These are phyloP conservation scores for Gymnocypris eckloni DNA, from an alignment of 2,797 vertebrate species.

Conservation along the genomic window DNA sequence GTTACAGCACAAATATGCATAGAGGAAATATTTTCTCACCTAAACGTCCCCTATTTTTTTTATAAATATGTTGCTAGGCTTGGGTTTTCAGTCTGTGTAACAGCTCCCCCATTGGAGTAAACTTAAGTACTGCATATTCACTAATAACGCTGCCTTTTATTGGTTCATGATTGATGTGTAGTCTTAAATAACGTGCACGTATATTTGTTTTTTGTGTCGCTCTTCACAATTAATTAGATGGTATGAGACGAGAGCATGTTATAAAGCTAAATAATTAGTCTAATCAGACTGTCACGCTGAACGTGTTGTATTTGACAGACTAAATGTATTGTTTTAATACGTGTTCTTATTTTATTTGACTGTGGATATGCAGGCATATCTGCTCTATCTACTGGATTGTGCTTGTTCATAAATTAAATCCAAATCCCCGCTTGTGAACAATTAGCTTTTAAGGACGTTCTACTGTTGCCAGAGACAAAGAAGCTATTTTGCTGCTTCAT, in stretches of 20 bases:
- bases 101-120: constrained; percentile 79
- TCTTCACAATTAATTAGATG: constrained; percentile 23
- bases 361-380: constrained; percentile 28
- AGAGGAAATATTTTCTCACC: constrained; percentile 33
- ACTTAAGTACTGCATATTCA: constrained; percentile 56
- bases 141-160: neutral
- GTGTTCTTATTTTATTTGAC: constrained; percentile 23
- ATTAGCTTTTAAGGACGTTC: constrained; percentile 25
- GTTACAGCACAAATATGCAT: constrained; percentile 47
- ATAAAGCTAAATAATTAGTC: constrained; percentile 30
- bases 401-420: constrained; percentile 25
- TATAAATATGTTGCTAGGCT: constrained; percentile 14
- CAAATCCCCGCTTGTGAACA: constrained; percentile 32
- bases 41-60: constrained; percentile 41
- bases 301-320: constrained; percentile 8
- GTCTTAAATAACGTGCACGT: constrained; percentile 1
- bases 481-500: neutral
- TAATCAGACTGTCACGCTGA: constrained; percentile 5
- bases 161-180: constrained; percentile 29
- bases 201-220: constrained; percentile 17
- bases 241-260: constrained; percentile 11
- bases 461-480: constrained; percentile 29
- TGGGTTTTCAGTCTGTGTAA: constrained; percentile 69
- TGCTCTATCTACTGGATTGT: constrained; percentile 7
- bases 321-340: constrained; percentile 39